Conservation (phyloP, 2,797 vertebrate genomes). For the Dendrocincla tyrannina region DNA sequence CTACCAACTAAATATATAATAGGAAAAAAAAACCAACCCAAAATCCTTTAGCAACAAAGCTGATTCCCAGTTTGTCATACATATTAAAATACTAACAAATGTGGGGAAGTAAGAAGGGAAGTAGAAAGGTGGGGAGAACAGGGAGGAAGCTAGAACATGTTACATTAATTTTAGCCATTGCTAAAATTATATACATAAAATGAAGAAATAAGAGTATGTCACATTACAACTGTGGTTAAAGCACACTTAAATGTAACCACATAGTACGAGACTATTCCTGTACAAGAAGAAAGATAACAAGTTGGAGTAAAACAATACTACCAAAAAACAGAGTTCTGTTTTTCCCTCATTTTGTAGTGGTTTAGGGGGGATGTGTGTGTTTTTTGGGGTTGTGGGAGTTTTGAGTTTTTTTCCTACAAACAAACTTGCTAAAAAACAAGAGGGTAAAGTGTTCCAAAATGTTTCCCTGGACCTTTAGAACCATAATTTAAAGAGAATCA, state of each 20-base stretch:
- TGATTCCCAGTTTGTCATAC: not conserved
- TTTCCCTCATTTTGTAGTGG: not conserved
- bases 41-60: not conserved
- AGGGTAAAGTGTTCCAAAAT: not conserved
- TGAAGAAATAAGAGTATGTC: not conserved
- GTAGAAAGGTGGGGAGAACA: not conserved
- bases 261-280: not conserved
- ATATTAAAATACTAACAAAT: not conserved
- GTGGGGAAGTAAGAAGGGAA: not conserved
- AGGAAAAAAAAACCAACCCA: not conserved
- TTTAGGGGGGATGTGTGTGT: not conserved
- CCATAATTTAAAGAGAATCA: not conserved
- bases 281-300: not conserved
- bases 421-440: not conserved
- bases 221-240: not conserved
- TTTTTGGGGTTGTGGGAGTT: not conserved
- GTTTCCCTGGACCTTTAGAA: not conserved
- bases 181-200: not conserved
- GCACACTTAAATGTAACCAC: not conserved
- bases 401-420: not conserved
- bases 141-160: not conserved
- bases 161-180: not conserved
- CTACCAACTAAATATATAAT: not conserved
- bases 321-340: not conserved
- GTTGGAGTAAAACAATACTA: not conserved